Percentiles rank a stretch among this genome's conserved stretches.
Conservation (phyloP, 2,113 vertebrate genomes). For the Pterocles burchelli region DNA sequence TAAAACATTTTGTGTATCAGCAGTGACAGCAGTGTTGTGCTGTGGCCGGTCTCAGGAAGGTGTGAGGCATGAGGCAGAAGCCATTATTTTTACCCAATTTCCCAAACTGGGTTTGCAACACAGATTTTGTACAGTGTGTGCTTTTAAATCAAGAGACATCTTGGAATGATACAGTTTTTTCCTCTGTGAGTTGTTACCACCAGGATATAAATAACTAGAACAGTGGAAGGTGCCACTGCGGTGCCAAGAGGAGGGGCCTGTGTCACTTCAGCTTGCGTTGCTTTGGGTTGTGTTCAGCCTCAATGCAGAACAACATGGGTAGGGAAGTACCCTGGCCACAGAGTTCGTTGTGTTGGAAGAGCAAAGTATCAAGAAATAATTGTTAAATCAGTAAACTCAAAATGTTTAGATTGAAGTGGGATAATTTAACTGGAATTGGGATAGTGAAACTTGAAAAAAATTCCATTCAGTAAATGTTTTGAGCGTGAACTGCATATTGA, state of each 20-base stretch:
- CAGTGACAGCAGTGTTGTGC: not conserved
- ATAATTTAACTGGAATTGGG: not conserved
- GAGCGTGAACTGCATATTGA: not conserved
- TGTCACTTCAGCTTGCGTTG: not conserved
- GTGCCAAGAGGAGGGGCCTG: not conserved
- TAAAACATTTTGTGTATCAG: not conserved
- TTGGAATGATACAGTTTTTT: not conserved
- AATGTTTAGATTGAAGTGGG: not conserved
- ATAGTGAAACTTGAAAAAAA: not conserved
- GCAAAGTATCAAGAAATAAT: not conserved
- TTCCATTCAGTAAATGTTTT: not conserved
- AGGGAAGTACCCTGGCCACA: not conserved
- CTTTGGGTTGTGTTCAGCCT: not conserved
- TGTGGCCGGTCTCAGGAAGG: not conserved
- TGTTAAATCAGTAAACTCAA: not conserved
- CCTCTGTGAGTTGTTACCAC: not conserved
- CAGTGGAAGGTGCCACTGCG: not conserved
- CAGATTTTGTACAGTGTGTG: not conserved
- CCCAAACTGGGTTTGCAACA: not conserved
- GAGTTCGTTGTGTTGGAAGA: not conserved
- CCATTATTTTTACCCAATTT: not conserved
- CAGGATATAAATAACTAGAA: not conserved
- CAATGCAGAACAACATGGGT: accelerated
- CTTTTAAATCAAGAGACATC: not conserved
- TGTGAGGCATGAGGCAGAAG: not conserved